These are phyloP conservation scores for Microcebus tavaratra DNA, from an alignment of 2,113 vertebrate genomes.

Conservation along the genomic window DNA sequence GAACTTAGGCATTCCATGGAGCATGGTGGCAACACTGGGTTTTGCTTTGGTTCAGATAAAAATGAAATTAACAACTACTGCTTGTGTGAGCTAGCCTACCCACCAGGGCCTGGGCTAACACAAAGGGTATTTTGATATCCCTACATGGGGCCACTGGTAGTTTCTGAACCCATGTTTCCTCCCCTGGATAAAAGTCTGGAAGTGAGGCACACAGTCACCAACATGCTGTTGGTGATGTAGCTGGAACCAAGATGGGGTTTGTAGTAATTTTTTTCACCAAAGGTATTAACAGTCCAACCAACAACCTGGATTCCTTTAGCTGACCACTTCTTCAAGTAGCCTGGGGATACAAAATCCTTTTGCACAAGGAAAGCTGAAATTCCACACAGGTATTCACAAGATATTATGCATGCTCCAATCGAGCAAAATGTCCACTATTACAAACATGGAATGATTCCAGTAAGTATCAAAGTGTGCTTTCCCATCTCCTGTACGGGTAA, in stretches of 20 bases:
- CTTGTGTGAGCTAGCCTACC: neutral
- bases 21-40: too few relatives aligned
- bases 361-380: slow-evolving; percentile 95
- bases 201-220: slow-evolving; percentile 94
- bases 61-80: neutral
- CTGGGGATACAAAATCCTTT: slow-evolving; percentile 94
- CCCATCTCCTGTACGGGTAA: slow-evolving; percentile 90
- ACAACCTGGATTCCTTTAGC: slow-evolving; percentile 91
- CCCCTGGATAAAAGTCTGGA: slow-evolving; percentile 77
- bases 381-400: slow-evolving; percentile 94
- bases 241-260: slow-evolving; percentile 88
- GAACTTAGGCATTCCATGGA: too few relatives aligned
- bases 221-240: slow-evolving; percentile 96
- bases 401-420: slow-evolving; percentile 95
- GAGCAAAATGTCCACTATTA: slow-evolving; percentile 89
- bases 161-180: neutral
- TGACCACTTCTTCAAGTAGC: slow-evolving; percentile 93
- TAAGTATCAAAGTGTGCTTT: slow-evolving; percentile 82
- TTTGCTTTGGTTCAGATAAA: neutral
- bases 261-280: slow-evolving; percentile 93
- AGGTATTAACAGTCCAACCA: slow-evolving; percentile 94
- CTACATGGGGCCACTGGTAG: neutral
- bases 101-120: neutral
- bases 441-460: slow-evolving; percentile 89
- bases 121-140: neutral